Evolutionary conservation across 2,888 invertebrate species (phyloP).

Genomic region (Cerastis rubricosa): DNA sequence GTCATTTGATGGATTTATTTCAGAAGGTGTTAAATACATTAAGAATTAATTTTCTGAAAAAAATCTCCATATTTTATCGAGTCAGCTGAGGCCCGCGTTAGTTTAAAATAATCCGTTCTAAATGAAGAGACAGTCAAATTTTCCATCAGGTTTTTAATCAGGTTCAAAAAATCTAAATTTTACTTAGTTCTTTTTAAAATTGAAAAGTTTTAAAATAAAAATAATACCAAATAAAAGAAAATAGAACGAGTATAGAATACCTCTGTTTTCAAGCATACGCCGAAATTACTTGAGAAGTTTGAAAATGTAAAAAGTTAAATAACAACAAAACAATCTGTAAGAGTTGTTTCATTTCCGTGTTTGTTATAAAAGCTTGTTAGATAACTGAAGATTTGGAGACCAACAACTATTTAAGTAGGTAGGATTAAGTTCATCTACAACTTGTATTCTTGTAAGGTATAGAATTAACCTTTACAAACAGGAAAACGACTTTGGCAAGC

Average conservation of each 20-base stretch:
- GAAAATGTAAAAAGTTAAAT: slow-evolving; percentile 62
- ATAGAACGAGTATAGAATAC: slow-evolving; percentile 33
- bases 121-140: neutral
- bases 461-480: neutral
- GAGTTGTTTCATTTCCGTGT: slow-evolving; percentile 42
- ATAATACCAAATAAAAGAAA: slow-evolving; percentile 37
- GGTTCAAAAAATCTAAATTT: neutral
- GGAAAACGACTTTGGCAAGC: neutral
- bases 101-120: neutral
- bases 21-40: neutral
- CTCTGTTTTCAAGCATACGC: slow-evolving; percentile 44
- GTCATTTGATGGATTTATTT: neutral
- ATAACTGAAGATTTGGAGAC: slow-evolving; percentile 21
- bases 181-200: neutral
- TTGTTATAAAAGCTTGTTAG: slow-evolving; percentile 46
- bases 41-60: neutral
- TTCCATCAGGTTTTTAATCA: neutral
- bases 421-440: neutral
- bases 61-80: neutral
- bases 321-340: slow-evolving; percentile 53
- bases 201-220: neutral
- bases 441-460: neutral
- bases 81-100: too few species aligned
- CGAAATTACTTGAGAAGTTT: slow-evolving; percentile 57
- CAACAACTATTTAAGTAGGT: slow-evolving; percentile 28